Evolutionary conservation across 2,113 vertebrate genomes (phyloP).

Genomic region (Mus spicilegus): DNA sequence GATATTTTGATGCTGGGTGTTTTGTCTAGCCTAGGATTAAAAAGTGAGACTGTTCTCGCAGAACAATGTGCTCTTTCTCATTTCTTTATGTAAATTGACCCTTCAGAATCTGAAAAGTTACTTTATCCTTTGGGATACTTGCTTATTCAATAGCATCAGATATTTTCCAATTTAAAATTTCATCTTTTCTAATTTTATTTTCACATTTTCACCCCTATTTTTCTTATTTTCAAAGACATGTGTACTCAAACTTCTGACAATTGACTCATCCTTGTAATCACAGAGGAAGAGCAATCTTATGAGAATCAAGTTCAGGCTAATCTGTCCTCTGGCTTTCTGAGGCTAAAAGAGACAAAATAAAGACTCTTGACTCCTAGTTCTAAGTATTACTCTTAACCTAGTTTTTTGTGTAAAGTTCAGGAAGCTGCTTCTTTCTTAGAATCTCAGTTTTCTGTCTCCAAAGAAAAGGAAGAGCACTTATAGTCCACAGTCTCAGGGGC

Average conservation of each 20-base stretch:
- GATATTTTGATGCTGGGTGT: too few species aligned
- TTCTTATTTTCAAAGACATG: neutral
- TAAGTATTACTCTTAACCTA: neutral
- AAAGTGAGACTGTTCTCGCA: neutral
- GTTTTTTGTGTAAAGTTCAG: neutral
- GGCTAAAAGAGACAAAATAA: neutral
- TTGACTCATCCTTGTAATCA: neutral
- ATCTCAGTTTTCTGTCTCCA: neutral
- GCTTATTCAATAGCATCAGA: neutral
- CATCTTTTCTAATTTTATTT: slow-evolving; percentile 45
- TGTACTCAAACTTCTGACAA: neutral
- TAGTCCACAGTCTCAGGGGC: too few species aligned
- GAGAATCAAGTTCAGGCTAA: neutral
- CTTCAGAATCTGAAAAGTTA: neutral
- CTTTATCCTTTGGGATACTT: neutral
- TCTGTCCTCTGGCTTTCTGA: neutral
- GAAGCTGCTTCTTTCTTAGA: neutral
- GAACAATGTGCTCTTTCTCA: neutral
- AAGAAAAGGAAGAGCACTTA: neutral
- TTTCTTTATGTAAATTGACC: neutral
- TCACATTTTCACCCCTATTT: neutral
- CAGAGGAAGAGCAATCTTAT: neutral
- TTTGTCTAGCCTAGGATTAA: neutral
- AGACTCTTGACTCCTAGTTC: neutral
- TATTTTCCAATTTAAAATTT: slow-evolving; percentile 45